Evolutionary conservation across 1,140 invertebrate species (phyloP), one percentile per base, ranked within the genome.

Genomic region (Homarus americanus): DNA sequence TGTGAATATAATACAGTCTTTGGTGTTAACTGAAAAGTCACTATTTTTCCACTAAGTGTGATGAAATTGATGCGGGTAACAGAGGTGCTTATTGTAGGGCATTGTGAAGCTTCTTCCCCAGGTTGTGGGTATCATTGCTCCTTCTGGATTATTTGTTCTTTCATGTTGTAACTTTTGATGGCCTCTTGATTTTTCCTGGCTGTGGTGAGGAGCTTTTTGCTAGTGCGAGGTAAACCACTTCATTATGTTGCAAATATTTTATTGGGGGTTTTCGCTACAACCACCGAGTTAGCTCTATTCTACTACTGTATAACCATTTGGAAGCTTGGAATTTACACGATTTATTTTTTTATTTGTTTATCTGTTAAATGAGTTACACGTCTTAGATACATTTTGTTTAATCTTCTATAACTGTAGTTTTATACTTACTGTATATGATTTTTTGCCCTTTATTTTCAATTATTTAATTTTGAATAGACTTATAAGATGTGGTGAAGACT

Each of bases 1-100:
- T 32, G 63, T 69, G 63, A 28, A 69, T 32, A 69, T 69, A 32
- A 69, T 69, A 24, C 17, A 69, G 40, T 79, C 40, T 28, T 79
- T 49, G 76, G 40, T 79, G 76, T n/a, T 79, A 44, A 79, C 28
- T 44, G 34, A 79, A 44, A 79, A 44, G 38, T 63, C 38, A 36
- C 36, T 87, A 87, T 87, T 87, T 87, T 87, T 87, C 38, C 86
- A 80, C 75, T 41, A 40, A 63, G 76, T 87, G 86, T 87, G 53
- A 80, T 79, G 76, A 87, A 63, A 63, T 69, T 87, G 53, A 87
- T 87, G 86, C 86, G 86, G 86, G 86, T 87, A 87, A 79, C 76
- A 79, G 85, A 87, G 86, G 86, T 87, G 86, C 86, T 87, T 80
- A 87, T 79, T 38, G 49, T 87, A 38, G 36, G 44, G 72, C 76